These are phyloP conservation scores for Drosophila insularis DNA, from an alignment of 1,140 invertebrate genomes.

Conservation along the genomic window DNA sequence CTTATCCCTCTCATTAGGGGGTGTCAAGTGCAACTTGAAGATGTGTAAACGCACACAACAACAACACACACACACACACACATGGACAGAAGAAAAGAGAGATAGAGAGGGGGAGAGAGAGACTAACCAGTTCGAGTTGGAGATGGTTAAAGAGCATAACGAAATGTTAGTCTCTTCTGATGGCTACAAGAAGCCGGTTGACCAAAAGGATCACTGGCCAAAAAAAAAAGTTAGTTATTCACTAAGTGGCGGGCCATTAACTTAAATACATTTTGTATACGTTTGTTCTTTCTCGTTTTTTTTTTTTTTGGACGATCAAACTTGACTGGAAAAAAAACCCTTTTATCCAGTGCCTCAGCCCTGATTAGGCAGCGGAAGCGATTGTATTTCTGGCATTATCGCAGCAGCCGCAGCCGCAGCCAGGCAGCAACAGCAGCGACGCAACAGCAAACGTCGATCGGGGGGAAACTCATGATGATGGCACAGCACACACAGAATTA, in stretches of 20 bases:
- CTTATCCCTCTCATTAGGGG: constrained; percentile 51
- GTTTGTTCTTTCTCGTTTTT: neutral
- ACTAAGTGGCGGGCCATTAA: neutral
- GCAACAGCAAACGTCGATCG: neutral
- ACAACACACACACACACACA: constrained; percentile 42
- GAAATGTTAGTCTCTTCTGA: constrained; percentile 47
- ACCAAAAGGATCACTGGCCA: constrained; percentile 33
- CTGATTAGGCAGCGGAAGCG: constrained; percentile 17
- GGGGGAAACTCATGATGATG: constrained; percentile 22
- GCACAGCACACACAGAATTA: constrained; percentile 62
- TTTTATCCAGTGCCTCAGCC: constrained; percentile 1
- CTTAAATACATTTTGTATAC: constrained; percentile 31
- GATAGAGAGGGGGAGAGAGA: constrained; percentile 39
- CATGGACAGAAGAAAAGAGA: constrained; percentile 54
- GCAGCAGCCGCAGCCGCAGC: neutral
- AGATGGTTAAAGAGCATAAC: constrained; percentile 3
- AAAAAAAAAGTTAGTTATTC: neutral
- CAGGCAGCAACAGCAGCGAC: constrained; percentile 16
- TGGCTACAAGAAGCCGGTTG: constrained; percentile 50
- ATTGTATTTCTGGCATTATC: constrained; percentile 37
- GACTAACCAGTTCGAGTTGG: constrained; percentile 57
- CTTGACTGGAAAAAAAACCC: neutral
- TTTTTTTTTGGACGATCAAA: too few species aligned
- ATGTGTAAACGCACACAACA: constrained; percentile 29
- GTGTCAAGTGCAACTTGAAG: constrained; percentile 24